phyloP scores from a whole-genome alignment of 2,888 invertebrate genomes.

The Unio delphinus region DNA sequence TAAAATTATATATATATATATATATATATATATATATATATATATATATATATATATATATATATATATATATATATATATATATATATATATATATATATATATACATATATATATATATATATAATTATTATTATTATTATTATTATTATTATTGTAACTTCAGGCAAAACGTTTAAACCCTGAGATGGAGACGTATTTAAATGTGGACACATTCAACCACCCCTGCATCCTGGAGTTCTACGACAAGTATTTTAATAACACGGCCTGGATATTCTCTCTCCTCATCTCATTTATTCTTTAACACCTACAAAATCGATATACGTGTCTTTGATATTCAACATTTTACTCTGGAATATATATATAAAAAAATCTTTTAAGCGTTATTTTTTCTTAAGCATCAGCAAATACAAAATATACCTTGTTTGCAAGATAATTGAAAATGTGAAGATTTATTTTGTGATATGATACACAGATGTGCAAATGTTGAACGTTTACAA shows the following conservation, averaged over 20 bases:
- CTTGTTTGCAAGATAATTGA: no score
- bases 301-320: no score
- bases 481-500: no score
- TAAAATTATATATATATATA: constrained; percentile 2
- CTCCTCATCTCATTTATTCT: neutral
- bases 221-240: constrained; percentile 57
- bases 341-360: no score
- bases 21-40: constrained; percentile 6
- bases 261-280: neutral
- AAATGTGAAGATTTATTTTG: no score
- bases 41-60: constrained; percentile 6
- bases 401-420: no score
- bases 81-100: constrained; percentile 6
- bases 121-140: neutral
- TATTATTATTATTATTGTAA: neutral
- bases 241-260: constrained; percentile 56
- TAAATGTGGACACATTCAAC: constrained; percentile 52
- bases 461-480: no score
- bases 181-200: constrained; percentile 52
- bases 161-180: constrained; percentile 25
- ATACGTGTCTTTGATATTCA: no score
- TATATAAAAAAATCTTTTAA: no score
- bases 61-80: constrained; percentile 6
- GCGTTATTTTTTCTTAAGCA: no score
- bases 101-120: neutral